Percentiles rank a stretch among this genome's conserved stretches.
These are phyloP conservation scores for Pseudachorutes palmiensis DNA, from an alignment of 1,140 invertebrate species.

Conservation along the genomic window DNA sequence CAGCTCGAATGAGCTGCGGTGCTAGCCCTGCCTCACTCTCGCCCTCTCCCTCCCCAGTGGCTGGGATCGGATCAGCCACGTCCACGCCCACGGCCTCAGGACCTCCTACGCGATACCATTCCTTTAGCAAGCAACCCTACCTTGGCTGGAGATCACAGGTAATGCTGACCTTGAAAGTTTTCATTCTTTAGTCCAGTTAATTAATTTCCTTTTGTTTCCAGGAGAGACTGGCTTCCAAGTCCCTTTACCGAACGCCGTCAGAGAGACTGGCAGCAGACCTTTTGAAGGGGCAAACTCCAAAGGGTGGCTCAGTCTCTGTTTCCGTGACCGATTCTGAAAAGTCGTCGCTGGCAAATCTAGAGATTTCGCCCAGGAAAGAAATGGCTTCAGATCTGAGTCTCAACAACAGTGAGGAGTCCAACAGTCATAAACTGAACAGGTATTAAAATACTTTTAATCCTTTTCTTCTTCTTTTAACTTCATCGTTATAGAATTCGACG, in stretches of 20 bases:
- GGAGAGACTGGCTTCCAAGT: conserved; percentile 56
- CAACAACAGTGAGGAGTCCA: conserved; percentile 37
- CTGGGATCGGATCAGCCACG: conserved; percentile 53
- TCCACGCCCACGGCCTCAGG: conserved; percentile 49
- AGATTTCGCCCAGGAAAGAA: conserved; percentile 27
- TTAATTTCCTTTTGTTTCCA: not conserved
- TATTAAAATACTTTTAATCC: conserved; percentile 8
- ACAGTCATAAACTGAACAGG: conserved; percentile 37
- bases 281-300: conserved; percentile 44
- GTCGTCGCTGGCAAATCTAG: conserved; percentile 31
- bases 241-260: conserved; percentile 60
- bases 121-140: conserved; percentile 57
- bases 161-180: not conserved
- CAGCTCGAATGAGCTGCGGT: conserved; percentile 37
- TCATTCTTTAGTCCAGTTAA: not conserved
- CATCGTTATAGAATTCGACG: not conserved
- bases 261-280: conserved; percentile 66
- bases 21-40: conserved; percentile 38
- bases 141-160: conserved; percentile 75
- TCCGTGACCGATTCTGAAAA: conserved; percentile 39
- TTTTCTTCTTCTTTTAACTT: not conserved
- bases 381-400: conserved; percentile 36
- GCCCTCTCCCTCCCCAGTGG: conserved; percentile 52
- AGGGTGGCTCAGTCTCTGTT: conserved; percentile 36
- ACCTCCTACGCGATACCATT: conserved; percentile 28